Conservation (phyloP, 2,113 vertebrate species). For the Scortum barcoo region DNA sequence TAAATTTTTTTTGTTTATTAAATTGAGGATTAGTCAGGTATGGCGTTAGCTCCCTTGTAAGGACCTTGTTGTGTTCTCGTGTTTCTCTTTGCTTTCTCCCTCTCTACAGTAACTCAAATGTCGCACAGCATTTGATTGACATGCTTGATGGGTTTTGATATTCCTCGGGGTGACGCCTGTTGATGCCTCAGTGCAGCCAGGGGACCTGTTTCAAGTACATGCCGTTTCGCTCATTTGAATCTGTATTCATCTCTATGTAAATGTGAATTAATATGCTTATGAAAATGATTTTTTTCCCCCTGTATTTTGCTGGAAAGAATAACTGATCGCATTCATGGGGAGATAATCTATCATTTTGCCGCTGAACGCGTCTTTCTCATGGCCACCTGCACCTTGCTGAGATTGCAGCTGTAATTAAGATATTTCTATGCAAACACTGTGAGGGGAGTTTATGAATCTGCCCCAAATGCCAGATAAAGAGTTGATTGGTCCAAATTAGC, state of each 20-base stretch:
- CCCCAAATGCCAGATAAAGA: conserved; percentile 9
- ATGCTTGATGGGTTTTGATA: conserved; percentile 55
- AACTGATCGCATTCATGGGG: conserved; percentile 42
- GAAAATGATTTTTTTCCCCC: conserved; percentile 56
- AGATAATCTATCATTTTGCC: conserved; percentile 67
- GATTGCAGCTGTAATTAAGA: conserved; percentile 59
- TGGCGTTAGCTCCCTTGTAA: conserved; percentile 42
- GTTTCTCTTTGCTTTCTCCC: conserved; percentile 7
- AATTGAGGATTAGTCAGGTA: conserved; percentile 9
- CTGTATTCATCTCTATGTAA: conserved; percentile 78
- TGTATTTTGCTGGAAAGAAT: conserved; percentile 50
- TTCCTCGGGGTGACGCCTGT: conserved; percentile 61
- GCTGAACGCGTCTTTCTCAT: conserved; percentile 32
- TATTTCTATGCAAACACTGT: conserved; percentile 65
- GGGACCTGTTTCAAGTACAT: conserved; percentile 56
- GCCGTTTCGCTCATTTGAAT: conserved; percentile 72
- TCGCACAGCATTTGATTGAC: conserved; percentile 60
- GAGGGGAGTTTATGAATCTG: conserved; percentile 44
- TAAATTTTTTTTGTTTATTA: conserved; percentile 36
- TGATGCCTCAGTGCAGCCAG: conserved; percentile 50
- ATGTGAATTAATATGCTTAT: conserved; percentile 75
- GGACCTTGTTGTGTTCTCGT: conserved; percentile 19
- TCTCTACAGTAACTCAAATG: conserved; percentile 34
- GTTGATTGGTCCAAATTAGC: conserved; percentile 43
- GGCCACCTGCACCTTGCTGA: conserved; percentile 45